Percentiles rank a stretch among this genome's conserved stretches.
Conservation (phyloP, 2,113 vertebrate genomes). For the Mugil cephalus region DNA sequence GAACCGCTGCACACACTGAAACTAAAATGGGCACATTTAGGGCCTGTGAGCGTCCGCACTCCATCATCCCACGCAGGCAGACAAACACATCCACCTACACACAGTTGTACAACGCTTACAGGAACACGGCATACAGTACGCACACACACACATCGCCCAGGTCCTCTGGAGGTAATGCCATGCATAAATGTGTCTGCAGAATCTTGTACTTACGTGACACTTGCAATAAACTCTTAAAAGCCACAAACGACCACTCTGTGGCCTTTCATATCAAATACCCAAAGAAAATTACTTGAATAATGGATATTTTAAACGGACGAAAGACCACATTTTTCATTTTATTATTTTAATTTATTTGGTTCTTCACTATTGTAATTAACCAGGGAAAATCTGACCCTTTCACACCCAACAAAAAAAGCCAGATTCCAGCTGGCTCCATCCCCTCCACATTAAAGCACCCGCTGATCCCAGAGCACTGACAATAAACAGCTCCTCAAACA, state of each 20-base stretch:
- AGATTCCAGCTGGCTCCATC: slow-evolving; percentile 5
- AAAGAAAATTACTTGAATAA: not conserved
- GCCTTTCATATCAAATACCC: not conserved
- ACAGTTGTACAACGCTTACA: slow-evolving; percentile 33
- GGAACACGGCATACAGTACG: slow-evolving; percentile 14
- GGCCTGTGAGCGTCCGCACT: slow-evolving; percentile 29
- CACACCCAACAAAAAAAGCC: not conserved
- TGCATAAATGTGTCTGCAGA: slow-evolving; percentile 28
- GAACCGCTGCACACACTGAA: not conserved
- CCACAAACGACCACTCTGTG: slow-evolving; percentile 11
- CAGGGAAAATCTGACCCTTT: not conserved
- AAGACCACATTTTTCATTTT: not conserved
- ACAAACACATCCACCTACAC: slow-evolving; percentile 67
- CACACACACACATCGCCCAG: slow-evolving; percentile 21
- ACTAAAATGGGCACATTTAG: slow-evolving; percentile 24
- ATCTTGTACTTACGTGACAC: slow-evolving; percentile 6
- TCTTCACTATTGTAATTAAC: slow-evolving; percentile 10
- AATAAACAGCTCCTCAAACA: slow-evolving; percentile 51
- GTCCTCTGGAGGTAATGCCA: slow-evolving; percentile 24
- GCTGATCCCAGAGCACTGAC: slow-evolving; percentile 11
- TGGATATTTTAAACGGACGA: not conserved
- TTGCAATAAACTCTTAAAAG: slow-evolving; percentile 29
- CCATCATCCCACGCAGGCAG: slow-evolving; percentile 58
- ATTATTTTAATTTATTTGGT: not conserved
- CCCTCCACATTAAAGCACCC: slow-evolving; percentile 6